A percentile compares a stretch with the other conserved stretches of the same genome.
Conservation (phyloP, 2,113 vertebrate genomes). For the Pyxicephalus adspersus region DNA sequence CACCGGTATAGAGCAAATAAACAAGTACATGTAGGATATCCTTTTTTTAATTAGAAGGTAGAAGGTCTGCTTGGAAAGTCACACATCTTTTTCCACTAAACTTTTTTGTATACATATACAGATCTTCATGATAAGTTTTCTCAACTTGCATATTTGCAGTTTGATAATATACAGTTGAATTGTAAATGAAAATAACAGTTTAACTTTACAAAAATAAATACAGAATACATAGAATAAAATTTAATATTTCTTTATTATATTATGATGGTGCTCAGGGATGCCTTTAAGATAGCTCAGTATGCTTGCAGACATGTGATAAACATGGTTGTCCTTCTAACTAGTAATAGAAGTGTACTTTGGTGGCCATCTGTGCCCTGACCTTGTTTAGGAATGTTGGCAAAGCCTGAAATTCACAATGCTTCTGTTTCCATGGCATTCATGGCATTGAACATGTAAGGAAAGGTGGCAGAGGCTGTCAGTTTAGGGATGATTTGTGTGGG, state of each 20-base stretch:
- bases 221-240: background rate
- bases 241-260: background rate
- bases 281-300: background rate
- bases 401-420: constrained; percentile 7
- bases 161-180: no score
- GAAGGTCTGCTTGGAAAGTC: no score
- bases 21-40: no score
- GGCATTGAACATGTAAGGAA: background rate
- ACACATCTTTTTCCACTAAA: no score
- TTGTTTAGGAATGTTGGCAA: constrained; percentile 13
- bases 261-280: background rate
- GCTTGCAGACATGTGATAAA: background rate
- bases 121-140: no score
- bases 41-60: no score
- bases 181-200: background rate
- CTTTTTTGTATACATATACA: no score
- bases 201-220: background rate
- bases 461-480: background rate
- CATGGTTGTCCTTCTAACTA: background rate
- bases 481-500: constrained; percentile 1
- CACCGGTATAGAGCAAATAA: no score
- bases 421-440: constrained; percentile 37
- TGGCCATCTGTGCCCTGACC: constrained; percentile 6
- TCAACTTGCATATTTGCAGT: no score
- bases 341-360: background rate